Percentiles rank a stretch among this genome's conserved stretches.
phyloP scores from a whole-genome alignment of 2,797 vertebrate species.

The Mormyrops boulengeri region DNA sequence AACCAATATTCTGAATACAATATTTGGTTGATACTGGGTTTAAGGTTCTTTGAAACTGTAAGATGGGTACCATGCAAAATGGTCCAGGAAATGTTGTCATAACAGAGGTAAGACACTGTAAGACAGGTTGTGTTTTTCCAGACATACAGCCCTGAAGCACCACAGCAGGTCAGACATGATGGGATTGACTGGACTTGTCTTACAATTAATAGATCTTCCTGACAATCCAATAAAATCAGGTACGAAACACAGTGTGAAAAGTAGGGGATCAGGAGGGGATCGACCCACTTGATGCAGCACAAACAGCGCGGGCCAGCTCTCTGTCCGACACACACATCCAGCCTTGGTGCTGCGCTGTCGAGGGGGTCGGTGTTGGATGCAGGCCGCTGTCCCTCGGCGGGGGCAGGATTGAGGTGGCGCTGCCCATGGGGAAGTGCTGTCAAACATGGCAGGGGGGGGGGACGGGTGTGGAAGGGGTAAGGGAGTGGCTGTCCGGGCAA shows the following conservation, averaged over 20 bases:
- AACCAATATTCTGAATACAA: not conserved
- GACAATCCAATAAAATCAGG: not conserved
- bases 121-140: not conserved
- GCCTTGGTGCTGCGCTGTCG: not conserved
- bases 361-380: not conserved
- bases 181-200: slow-evolving; percentile 4
- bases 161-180: not conserved
- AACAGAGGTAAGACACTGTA: not conserved
- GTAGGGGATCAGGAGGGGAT: not conserved
- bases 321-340: not conserved
- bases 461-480: not conserved
- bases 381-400: not conserved
- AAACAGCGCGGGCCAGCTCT: not conserved
- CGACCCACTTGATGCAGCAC: not conserved
- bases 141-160: not conserved
- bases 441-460: not conserved
- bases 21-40: not conserved
- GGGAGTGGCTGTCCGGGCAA: slow-evolving; percentile 14
- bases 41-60: not conserved
- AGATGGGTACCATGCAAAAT: not conserved
- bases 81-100: not conserved
- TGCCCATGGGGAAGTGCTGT: not conserved
- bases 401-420: not conserved
- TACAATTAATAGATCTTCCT: not conserved
- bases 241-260: not conserved